A percentile compares a stretch with the other conserved stretches of the same genome.
Conservation (phyloP, 2,797 vertebrate species). For the Steatocranus sp. region DNA sequence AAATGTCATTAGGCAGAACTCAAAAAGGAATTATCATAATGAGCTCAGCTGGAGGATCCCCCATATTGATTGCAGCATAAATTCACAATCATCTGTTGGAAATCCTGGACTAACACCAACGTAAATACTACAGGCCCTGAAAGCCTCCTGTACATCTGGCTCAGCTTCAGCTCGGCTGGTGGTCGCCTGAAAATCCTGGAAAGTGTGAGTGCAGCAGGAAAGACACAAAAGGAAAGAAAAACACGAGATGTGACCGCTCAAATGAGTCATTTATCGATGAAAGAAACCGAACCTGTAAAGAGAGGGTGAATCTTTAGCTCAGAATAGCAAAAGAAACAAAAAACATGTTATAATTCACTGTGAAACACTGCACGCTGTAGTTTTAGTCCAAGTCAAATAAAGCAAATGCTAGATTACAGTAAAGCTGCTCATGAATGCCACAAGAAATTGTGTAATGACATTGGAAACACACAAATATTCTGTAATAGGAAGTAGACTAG, state of each 20-base stretch:
- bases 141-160: conserved; percentile 69
- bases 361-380: conserved; percentile 20
- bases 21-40: conserved; percentile 25
- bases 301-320: conserved; percentile 45
- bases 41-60: conserved; percentile 44
- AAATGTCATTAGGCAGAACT: conserved; percentile 36
- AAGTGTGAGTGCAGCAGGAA: conserved; percentile 27
- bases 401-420: conserved; percentile 23
- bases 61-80: conserved; percentile 64
- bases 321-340: background rate
- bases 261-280: conserved; percentile 50
- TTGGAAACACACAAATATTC: conserved; percentile 5
- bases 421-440: conserved; percentile 3
- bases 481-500: conserved; percentile 42
- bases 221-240: conserved; percentile 62
- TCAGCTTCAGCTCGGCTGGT: conserved; percentile 67
- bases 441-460: conserved; percentile 11
- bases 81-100: conserved; percentile 60
- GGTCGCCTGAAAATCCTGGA: conserved; percentile 50
- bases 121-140: conserved; percentile 65
- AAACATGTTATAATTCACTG: conserved; percentile 6
- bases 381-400: conserved; percentile 35
- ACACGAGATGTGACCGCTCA: conserved; percentile 49
- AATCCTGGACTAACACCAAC: conserved; percentile 68
- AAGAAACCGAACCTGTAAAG: conserved; percentile 23